A percentile compares a stretch with the other conserved stretches of the same genome.
Evolutionary conservation across 2,888 invertebrate genomes (phyloP).

Genomic region (Aproaerema taeniolella): DNA sequence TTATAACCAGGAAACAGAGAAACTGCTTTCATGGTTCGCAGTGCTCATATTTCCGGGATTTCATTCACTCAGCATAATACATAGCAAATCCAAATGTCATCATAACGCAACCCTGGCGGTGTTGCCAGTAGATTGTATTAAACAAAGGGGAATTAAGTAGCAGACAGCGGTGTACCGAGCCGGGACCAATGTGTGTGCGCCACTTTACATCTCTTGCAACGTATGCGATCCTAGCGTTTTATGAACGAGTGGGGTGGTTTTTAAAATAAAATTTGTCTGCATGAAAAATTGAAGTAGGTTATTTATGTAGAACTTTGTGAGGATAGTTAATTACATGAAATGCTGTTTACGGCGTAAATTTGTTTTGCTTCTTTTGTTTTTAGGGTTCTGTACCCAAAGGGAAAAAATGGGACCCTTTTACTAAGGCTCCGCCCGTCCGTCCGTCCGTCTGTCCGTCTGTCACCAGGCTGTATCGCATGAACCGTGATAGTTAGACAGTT

Average conservation of each 20-base stretch:
- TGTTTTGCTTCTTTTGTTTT: neutral
- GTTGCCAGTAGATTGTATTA: conserved; percentile 57
- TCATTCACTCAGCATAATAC: conserved; percentile 33
- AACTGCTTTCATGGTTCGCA: conserved; percentile 34
- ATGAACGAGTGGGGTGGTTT: conserved; percentile 31
- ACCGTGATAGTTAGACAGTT: too few species aligned
- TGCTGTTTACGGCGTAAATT: neutral
- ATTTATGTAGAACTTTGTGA: too few species aligned
- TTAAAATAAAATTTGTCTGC: conserved; percentile 15
- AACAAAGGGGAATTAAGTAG: conserved; percentile 60
- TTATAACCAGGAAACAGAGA: conserved; percentile 29
- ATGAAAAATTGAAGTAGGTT: too few species aligned
- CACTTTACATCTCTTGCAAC: conserved; percentile 33
- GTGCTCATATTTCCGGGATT: conserved; percentile 55
- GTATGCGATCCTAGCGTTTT: conserved; percentile 22
- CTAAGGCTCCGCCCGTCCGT: too few species aligned
- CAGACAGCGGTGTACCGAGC: conserved; percentile 51
- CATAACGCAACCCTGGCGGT: conserved; percentile 50
- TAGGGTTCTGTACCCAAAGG: too few species aligned
- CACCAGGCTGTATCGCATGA: too few species aligned
- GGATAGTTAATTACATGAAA: neutral
- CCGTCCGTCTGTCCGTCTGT: too few species aligned
- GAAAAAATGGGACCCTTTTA: too few species aligned
- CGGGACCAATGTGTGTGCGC: conserved; percentile 43
- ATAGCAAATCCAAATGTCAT: conserved; percentile 45